Base-by-base conservation (phyloP, 64 coral and sea anemone species). In the Pocillopora damicornis region DNA sequence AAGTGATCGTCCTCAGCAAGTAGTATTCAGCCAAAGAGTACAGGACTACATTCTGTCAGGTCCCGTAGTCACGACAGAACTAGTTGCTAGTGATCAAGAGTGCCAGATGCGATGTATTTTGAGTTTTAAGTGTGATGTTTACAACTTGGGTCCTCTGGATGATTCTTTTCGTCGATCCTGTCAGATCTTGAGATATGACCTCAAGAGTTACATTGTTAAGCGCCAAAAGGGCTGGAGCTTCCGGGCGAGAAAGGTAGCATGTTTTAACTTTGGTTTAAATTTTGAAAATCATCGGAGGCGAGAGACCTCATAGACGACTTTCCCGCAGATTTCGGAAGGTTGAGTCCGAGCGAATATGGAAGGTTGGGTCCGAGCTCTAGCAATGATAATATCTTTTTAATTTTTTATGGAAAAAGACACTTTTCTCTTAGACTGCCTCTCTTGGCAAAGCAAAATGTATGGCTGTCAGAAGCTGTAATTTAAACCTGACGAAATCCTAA, bases 1-100 rank as follows among this genome's bases (percentile, higher is more conserved):
- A 71, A 23, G 67, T 71, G 67, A 71, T 71, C 67, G 67, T 23
- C 67, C 67, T 23, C 67, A 71, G 67, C 67, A 71, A 71, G n/a
- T 30, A 25, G 20, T 71, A 20, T 71, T 71, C n/a, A 5, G 5
- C 67, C 18, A 71, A 71, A 20, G n/a, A 71, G 22, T 71, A 23
- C 2, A 71, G 20, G 20, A 71, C n/a, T 71, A 23, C 25, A 23
- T 30, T 11, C 11, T 71, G 20, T 11, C n/a, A 71, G 67, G 67
- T 11, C 67, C 67, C 25, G n/a, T 71, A 25, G 67, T 71, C 67
- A 71, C 11, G n/a, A 71, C 67, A 20, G 25, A 71, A 11, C 67
- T 71, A 1, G 67, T 71, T 18, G 20, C 67, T 7, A 71, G 67
- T 23, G n/a, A 71, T 23, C 5, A 71, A 71, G 67, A 71, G n/a